A percentile compares a stretch with the other conserved stretches of the same genome.
Evolutionary conservation across 2,113 vertebrate genomes (phyloP).

Genomic region (Scartelaos histophorus): DNA sequence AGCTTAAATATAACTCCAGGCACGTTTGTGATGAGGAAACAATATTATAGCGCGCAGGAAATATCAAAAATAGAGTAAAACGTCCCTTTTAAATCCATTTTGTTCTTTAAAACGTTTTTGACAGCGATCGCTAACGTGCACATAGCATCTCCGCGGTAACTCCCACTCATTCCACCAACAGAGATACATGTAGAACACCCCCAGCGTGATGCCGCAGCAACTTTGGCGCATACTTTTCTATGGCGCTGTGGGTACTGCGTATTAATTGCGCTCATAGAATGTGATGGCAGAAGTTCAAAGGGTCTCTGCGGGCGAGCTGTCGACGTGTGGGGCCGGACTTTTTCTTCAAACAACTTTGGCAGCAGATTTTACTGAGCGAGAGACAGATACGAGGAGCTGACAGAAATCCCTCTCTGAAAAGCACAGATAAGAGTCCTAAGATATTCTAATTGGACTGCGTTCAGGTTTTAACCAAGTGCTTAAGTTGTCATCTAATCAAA

Average conservation of each 20-base stretch:
- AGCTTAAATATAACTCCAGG: too few species aligned
- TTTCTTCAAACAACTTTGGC: not conserved
- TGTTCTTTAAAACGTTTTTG: too few species aligned
- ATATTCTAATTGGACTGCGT: not conserved
- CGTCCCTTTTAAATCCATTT: too few species aligned
- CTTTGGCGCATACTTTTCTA: not conserved
- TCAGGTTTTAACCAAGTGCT: too few species aligned
- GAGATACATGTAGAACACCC: too few species aligned
- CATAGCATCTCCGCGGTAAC: too few species aligned
- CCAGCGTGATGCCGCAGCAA: not conserved
- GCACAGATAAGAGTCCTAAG: not conserved
- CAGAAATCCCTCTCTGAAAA: conserved; percentile 7
- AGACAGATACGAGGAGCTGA: not conserved
- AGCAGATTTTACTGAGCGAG: not conserved
- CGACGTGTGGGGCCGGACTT: not conserved
- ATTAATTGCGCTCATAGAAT: not conserved
- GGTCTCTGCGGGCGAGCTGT: not conserved
- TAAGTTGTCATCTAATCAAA: too few species aligned
- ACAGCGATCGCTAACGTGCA: too few species aligned
- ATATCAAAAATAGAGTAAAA: too few species aligned
- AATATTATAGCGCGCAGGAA: too few species aligned
- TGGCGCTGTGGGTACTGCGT: not conserved
- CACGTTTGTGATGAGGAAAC: too few species aligned
- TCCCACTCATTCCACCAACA: too few species aligned
- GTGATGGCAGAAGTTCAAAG: not conserved